Base-by-base conservation (phyloP, 2,888 invertebrate genomes). In the Palloptera scutellata region DNA sequence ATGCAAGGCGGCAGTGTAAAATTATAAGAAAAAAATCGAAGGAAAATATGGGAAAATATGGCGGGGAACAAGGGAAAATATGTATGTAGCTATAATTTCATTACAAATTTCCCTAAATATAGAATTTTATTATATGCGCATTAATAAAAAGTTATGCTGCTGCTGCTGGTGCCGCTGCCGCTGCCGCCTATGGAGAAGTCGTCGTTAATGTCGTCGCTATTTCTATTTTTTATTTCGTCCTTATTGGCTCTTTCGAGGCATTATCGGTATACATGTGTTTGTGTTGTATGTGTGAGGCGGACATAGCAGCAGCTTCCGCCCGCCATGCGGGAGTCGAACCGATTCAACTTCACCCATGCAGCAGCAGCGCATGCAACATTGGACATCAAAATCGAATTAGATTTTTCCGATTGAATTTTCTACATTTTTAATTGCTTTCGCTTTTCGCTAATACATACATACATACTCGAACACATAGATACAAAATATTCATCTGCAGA, bases 381-480 rank as follows among this genome's bases (percentile, higher is more conserved):
- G 74, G 76, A 75, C 76, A 75, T 76, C 76, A 76, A 79, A 81
- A 81, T 81, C 78, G 81, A 81, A 81, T 81, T 81, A 81, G 81
- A 81, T 81, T 79, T 81, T 81, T 80, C 81, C 82, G 80, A 81
- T 81, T 81, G 80, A 81, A 81, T 82, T 81, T 82, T 81, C 81
- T 81, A 43, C 79, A 82, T 81, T 82, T 81, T 81, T 81, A 81
- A 81, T 81, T 81, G 82, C 80, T 81, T 81, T 81, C 78, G 77
- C 77, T 72, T 48, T 48, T 13, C 48, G 13, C 48, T 10, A 13
- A 45, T 13, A n/a, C n/a, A n/a, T n/a, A 30, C 2, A 30, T 30
- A 30, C 30, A 30, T 30, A 30, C n/a, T n/a, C n/a, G n/a, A n/a
- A n/a, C n/a, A n/a, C 30, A 30, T 30, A 30, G 30, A 30, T 30